Evolutionary conservation across 2,797 vertebrate species (phyloP).

Genomic region (Centropyge bicolor): DNA sequence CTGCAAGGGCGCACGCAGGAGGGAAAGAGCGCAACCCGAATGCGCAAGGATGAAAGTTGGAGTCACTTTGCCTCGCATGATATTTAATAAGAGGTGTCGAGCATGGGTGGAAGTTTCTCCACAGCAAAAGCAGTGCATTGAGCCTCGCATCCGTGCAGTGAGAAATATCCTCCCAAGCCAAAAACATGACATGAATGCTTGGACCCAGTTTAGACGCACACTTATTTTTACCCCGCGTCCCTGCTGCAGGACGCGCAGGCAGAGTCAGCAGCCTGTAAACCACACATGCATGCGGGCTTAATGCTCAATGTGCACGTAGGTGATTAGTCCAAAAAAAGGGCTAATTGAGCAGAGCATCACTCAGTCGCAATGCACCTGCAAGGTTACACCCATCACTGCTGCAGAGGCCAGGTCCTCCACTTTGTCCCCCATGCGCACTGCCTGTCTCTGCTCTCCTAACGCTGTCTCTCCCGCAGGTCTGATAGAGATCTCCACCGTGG

Average conservation of each 20-base stretch:
- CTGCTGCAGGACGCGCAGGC: constrained; percentile 65
- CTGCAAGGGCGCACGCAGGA: constrained; percentile 31
- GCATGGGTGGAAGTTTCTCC: constrained; percentile 79
- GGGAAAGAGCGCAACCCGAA: constrained; percentile 41
- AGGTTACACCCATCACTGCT: constrained; percentile 84
- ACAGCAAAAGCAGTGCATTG: constrained; percentile 79
- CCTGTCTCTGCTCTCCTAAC: constrained; percentile 42
- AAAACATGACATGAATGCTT: constrained; percentile 84
- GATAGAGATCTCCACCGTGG: constrained; percentile 96
- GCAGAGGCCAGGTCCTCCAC: constrained; percentile 72
- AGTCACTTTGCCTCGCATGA: constrained; percentile 74
- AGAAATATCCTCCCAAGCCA: constrained; percentile 75
- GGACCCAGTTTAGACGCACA: constrained; percentile 83
- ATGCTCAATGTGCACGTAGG: constrained; percentile 39
- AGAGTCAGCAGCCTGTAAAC: constrained; percentile 65
- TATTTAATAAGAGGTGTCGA: constrained; percentile 79
- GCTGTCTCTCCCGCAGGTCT: constrained; percentile 87
- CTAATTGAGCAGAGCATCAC: constrained; percentile 72
- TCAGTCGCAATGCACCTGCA: constrained; percentile 84
- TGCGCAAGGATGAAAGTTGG: constrained; percentile 74
- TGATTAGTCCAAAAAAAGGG: constrained; percentile 33
- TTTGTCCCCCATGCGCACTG: constrained; percentile 60
- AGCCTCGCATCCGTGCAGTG: constrained; percentile 77
- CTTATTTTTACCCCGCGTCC: constrained; percentile 87
- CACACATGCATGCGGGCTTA: constrained; percentile 40